Evolutionary conservation across 1,140 invertebrate species (phyloP), one percentile per base, ranked within the genome.

Genomic region (Drosophila parvula): DNA sequence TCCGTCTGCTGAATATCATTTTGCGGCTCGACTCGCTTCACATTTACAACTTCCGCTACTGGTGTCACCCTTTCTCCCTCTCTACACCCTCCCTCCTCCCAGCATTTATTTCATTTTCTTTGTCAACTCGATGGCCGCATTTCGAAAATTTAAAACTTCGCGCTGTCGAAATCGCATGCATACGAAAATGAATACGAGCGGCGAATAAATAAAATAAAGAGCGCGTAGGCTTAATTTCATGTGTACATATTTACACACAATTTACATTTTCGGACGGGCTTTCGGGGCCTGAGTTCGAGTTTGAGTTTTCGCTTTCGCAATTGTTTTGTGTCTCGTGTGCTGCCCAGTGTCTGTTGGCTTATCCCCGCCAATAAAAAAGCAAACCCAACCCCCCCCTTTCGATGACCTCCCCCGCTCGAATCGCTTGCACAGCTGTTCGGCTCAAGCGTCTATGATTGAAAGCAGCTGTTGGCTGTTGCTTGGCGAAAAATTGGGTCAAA

Each of bases 401-500:
- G 55, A 65, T 79, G 70, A 69, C 59, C 74, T 40, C 58, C 71
- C 71, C 61, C 71, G 59, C 59, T 14, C 7, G 27, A 64, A 55
- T 40, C 64, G 65, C 67, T 78, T 74, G 74, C 81, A 85, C 81
- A 88, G 80, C 84, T 88, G 84, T 84, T 84, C 53, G 50, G 57
- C 41, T 68, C 40, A 34, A 61, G 64, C 51, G 30, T 71, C 57
- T 71, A 58, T 70, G 64, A 77, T 79, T 79, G 77, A 53, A 41
- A 74, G 56, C 65, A 64, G 79, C 74, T 62, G 60, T 56, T 62
- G 22, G 22, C 22, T 22, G 60, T 44, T 73, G 55, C 77, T 85
- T 56, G 44, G 61, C 78, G 56, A 44, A 45, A 71, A 88, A 88
- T 88, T 88, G 80, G 83, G 83, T 88, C 83, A 88, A 80, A 78